Conservation (phyloP, 2,797 vertebrate species). For the Myiotriccus ornatus region DNA sequence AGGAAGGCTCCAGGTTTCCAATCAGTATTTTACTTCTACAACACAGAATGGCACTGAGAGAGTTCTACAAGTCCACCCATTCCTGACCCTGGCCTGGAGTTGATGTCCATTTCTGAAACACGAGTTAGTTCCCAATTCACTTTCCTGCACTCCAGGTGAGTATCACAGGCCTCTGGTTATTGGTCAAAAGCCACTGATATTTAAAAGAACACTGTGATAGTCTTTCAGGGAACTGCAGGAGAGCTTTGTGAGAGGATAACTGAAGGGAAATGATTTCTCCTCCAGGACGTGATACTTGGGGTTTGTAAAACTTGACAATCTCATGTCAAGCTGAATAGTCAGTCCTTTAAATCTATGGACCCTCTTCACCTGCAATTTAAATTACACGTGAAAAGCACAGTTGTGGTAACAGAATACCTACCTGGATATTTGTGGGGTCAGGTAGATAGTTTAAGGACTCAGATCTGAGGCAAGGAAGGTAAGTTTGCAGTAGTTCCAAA, state of each 20-base stretch:
- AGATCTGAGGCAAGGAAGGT: neutral
- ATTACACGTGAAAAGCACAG: neutral
- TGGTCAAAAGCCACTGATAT: neutral
- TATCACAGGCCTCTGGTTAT: neutral
- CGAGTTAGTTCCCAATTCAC: neutral
- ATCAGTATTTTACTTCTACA: neutral
- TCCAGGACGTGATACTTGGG: rapidly evolving
- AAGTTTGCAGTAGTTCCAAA: neutral
- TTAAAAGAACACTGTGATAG: neutral
- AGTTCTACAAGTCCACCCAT: too few relatives aligned
- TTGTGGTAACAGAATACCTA: neutral
- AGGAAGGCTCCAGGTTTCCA: neutral
- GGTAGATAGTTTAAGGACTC: neutral
- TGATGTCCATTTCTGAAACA: neutral
- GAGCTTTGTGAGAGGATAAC: neutral
- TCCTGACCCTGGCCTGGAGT: neutral
- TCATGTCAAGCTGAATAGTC: neutral
- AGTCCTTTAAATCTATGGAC: neutral
- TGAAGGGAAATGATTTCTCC: neutral
- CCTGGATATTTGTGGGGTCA: neutral
- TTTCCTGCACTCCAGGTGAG: neutral
- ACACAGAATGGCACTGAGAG: neutral
- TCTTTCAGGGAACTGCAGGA: neutral
- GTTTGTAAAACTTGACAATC: neutral
- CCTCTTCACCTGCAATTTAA: neutral